phyloP scores from a whole-genome alignment of 2,113 vertebrate species.

The Proteles cristata region DNA sequence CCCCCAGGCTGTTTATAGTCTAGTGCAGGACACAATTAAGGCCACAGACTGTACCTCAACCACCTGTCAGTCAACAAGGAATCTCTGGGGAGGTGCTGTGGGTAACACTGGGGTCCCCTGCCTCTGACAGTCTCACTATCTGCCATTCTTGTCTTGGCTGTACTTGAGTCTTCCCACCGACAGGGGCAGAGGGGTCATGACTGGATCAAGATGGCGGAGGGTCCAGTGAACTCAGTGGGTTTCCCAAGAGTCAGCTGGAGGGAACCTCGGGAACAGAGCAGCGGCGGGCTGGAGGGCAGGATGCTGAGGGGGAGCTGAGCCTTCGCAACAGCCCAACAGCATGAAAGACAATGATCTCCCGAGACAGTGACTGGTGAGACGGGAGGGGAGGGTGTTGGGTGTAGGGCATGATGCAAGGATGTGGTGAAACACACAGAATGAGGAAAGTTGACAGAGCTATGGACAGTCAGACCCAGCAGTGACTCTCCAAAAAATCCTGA shows the following conservation, averaged over 20 bases:
- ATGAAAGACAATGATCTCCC: accelerated
- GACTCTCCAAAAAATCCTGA: background rate
- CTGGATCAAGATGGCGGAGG: accelerated
- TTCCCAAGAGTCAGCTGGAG: background rate
- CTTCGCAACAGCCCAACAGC: background rate
- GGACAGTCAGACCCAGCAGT: too few species aligned
- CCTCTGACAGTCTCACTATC: accelerated
- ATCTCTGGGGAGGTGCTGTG: accelerated
- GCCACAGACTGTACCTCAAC: too few species aligned
- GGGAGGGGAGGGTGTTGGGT: accelerated
- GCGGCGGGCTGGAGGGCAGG: too few species aligned
- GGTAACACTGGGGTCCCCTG: background rate
- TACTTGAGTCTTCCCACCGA: background rate
- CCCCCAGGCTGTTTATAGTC: background rate
- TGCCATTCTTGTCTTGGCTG: background rate
- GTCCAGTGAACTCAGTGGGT: background rate
- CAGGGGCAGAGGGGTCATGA: background rate
- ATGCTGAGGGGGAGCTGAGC: accelerated
- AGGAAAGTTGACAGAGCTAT: background rate
- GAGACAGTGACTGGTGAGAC: background rate
- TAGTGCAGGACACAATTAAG: background rate
- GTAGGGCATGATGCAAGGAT: too few species aligned
- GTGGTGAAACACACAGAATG: background rate
- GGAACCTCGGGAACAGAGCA: background rate
- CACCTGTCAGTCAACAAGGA: too few species aligned